Base-by-base conservation (phyloP, 2,888 invertebrate genomes). In the Drosophila meridiana region DNA sequence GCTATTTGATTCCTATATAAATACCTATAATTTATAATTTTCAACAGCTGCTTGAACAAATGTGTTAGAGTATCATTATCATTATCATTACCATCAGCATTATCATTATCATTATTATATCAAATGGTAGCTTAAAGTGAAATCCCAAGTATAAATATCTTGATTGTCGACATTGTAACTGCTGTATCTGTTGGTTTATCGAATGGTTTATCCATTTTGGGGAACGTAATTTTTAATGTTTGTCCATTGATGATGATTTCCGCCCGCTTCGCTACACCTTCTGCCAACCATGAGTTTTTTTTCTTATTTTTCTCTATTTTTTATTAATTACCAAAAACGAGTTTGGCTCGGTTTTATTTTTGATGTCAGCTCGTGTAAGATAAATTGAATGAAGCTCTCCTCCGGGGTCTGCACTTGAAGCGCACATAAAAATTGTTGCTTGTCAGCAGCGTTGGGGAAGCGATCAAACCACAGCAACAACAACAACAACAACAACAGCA, bases 371-470 rank as follows among this genome's bases (percentile, higher is more conserved):
- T 67, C 69, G 63, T 78, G 66, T 72, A 87, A 82, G 84, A 85
- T 85, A 85, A 87, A 85, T 84, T 81, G 85, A 87, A 80, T 85
- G 72, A 82, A 73, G 76, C 76, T 76, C 76, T 87, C 67, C 74
- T 84, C 68, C 73, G 59, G 69, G 68, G 28, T 73, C 71, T 78
- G 85, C 85, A 84, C 82, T 87, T 82, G 81, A 85, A 85, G 86
- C 86, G 82, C 86, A 86, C 73, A 88, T 83, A 71, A 87, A 86
- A 88, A 86, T 86, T 82, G 87, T 80, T 80, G 80, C 71, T 70
- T 82, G 86, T 87, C 88, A 86, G 78, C 88, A 85, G 77, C 70
- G 50, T 28, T 48, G 48, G 48, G 48, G 48, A 48, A 30, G 48
- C 50, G 50, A 52, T 52, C 34, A 52, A 20, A 32, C 47, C 7